Percentiles rank a stretch among this genome's conserved stretches.
phyloP scores from a whole-genome alignment of 2,888 invertebrate genomes.

The Philereme transversata region DNA sequence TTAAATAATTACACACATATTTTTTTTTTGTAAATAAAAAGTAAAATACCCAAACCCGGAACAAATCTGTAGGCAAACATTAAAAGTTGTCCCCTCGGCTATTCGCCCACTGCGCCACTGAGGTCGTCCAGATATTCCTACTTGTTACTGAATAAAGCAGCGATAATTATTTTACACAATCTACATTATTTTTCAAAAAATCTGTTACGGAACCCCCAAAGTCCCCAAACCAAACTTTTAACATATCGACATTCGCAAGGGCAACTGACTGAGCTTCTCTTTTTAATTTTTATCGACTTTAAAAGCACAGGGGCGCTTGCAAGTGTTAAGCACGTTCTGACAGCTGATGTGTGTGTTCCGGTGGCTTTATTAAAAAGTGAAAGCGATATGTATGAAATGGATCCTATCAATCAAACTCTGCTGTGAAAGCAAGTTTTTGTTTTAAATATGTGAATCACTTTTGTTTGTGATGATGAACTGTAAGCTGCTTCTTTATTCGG shows the following conservation, averaged over 20 bases:
- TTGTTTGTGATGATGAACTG: constrained; percentile 3
- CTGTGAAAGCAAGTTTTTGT: constrained; percentile 19
- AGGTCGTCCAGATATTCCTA: too few relatives aligned
- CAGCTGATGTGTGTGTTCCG: constrained; percentile 43
- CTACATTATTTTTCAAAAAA: too few relatives aligned
- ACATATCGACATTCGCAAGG: neutral
- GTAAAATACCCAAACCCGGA: too few relatives aligned
- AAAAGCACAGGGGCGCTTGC: constrained; percentile 36
- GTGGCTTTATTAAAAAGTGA: constrained; percentile 35
- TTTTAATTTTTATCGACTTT: constrained; percentile 38
- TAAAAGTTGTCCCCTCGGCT: too few relatives aligned
- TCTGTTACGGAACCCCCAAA: too few relatives aligned
- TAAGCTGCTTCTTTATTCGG: too few relatives aligned
- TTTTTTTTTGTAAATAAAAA: too few relatives aligned
- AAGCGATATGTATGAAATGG: constrained; percentile 31
- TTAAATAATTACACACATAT: too few relatives aligned
- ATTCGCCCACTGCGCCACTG: too few relatives aligned
- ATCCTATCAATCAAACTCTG: constrained; percentile 24
- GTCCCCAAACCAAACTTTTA: neutral
- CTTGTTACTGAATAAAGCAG: too few relatives aligned
- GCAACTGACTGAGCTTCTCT: constrained; percentile 21
- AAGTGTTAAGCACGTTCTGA: constrained; percentile 38
- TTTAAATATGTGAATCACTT: constrained; percentile 1
- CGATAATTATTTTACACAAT: too few relatives aligned
- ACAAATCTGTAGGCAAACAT: too few relatives aligned